Base-by-base conservation (phyloP, 2,797 vertebrate species). In the Schizothorax lantsangensis region DNA sequence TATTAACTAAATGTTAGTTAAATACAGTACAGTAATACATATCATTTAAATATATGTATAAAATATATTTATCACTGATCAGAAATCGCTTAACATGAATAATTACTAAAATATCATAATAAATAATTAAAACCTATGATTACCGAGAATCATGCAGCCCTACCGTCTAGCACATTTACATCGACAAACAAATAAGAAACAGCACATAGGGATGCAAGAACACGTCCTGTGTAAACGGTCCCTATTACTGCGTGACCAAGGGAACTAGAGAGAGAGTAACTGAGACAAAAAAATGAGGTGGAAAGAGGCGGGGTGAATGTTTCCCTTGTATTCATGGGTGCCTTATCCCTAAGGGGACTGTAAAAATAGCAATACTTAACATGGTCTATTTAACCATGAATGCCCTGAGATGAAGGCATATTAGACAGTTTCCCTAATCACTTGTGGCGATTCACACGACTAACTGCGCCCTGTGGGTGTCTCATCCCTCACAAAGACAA, bases 321-420 rank as follows among this genome's bases (percentile, higher is more conserved):
- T 75, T 84, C 82, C 49, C 45, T 79, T 75, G 47, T 82, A 68
- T 88, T 84, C 73, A 84, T 81, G 82, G 83, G 83, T 86, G 83
- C 75, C 77, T 87, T 36, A 26, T 88, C 84, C 83, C 87, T 52
- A 72, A 81, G 85, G 87, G 78, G 78, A 72, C 47, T 81, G 85
- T 84, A 72, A 84, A 91, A 91, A 91, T 86, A 91, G 90, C 83
- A 84, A 74, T 77, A 81, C 81, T 86, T 88, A 92, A 91, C 91
- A 93, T 94, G 92, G 93, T 95, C 94, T 93, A 93, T 92, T 95
- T 95, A 93, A 90, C 92, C 87, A 90, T 89, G 90, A 89, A 88
- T 91, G 91, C 80, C 92, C 91, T 90, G 91, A 92, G 91, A 92
- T 90, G 89, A 92, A 88, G 92, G 92, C 90, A 93, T 75, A 92